Conservation (phyloP, 2,888 invertebrate species). For the Orgyia antiqua region DNA sequence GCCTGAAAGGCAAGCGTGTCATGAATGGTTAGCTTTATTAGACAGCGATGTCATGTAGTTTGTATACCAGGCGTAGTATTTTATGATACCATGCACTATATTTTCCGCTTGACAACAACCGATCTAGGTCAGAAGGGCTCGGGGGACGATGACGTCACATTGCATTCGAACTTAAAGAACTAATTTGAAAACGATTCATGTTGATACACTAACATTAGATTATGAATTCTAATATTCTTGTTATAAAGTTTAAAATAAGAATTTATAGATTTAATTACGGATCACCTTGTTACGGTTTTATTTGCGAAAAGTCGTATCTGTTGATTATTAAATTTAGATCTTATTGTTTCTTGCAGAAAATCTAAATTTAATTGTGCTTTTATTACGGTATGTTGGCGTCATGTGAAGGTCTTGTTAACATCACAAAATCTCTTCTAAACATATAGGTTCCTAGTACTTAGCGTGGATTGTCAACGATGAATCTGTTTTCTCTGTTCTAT, state of each 20-base stretch:
- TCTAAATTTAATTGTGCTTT: slow-evolving; percentile 21
- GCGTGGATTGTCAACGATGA: slow-evolving; percentile 12
- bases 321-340: slow-evolving; percentile 22
- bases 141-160: slow-evolving; percentile 52
- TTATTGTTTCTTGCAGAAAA: slow-evolving; percentile 20
- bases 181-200: slow-evolving; percentile 28
- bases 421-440: slow-evolving; percentile 25
- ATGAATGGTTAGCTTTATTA: no score
- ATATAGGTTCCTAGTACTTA: slow-evolving; percentile 28
- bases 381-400: slow-evolving; percentile 30
- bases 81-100: slow-evolving; percentile 19
- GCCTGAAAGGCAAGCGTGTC: no score
- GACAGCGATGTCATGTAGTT: no score
- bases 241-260: slow-evolving; percentile 14
- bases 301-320: slow-evolving; percentile 18
- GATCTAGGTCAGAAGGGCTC: slow-evolving; percentile 60
- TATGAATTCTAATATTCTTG: slow-evolving; percentile 9
- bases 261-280: slow-evolving; percentile 14
- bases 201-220: slow-evolving; percentile 7
- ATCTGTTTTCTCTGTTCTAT: slow-evolving; percentile 8
- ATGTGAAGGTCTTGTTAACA: slow-evolving; percentile 31
- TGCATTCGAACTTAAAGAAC: slow-evolving; percentile 44
- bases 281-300: slow-evolving; percentile 27
- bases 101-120: slow-evolving; percentile 55
- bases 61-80: no score